A percentile compares a stretch with the other conserved stretches of the same genome.
These are phyloP conservation scores for Silurus lanzhouensis DNA, from an alignment of 2,797 vertebrate species.

Conservation along the genomic window DNA sequence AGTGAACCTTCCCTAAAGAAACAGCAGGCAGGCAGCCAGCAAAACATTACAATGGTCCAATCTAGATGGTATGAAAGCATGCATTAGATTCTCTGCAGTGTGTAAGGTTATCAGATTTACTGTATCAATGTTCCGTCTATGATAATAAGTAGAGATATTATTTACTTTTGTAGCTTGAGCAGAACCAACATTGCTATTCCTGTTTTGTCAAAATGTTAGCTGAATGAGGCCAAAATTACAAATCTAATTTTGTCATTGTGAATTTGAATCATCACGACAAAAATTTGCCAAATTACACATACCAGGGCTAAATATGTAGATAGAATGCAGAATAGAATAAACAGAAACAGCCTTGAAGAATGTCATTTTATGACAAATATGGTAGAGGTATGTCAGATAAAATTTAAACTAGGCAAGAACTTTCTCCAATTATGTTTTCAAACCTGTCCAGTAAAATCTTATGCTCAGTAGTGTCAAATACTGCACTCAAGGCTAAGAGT, in stretches of 20 bases:
- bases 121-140: background rate
- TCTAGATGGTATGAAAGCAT: background rate
- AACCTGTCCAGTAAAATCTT: background rate
- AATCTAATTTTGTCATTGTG: background rate
- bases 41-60: background rate
- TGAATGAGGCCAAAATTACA: background rate
- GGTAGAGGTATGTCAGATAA: background rate
- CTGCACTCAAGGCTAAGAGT: background rate
- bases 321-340: background rate
- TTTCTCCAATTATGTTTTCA: background rate
- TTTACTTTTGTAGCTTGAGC: background rate
- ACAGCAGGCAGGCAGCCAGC: background rate
- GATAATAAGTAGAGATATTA: background rate
- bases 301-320: background rate
- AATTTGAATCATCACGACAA: background rate
- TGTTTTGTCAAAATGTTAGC: background rate
- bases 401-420: background rate
- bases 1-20: background rate
- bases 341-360: background rate
- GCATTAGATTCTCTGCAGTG: background rate
- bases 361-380: background rate
- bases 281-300: background rate
- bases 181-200: background rate
- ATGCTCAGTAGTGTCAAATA: background rate
- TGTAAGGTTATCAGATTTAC: background rate